Evolutionary conservation across 2,888 invertebrate species (phyloP).

Genomic region (Xanthorhoe spadicearia): DNA sequence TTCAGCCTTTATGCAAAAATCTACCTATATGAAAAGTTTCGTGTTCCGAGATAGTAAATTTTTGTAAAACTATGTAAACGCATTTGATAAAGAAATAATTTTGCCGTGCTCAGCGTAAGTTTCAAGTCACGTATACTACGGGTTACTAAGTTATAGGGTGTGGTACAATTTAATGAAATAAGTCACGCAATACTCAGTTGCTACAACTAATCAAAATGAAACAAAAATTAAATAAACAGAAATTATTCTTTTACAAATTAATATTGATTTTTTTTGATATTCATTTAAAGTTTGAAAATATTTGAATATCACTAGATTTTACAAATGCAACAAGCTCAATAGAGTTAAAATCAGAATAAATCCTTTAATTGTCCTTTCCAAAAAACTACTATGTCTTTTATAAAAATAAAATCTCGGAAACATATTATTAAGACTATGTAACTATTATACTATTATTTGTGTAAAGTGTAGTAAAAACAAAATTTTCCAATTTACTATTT

Average conservation of each 20-base stretch:
- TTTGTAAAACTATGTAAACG: constrained; percentile 7
- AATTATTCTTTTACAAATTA: too few species aligned
- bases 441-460: too few species aligned
- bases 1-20: constrained; percentile 4
- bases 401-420: too few species aligned
- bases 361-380: too few species aligned
- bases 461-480: neutral
- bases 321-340: too few species aligned
- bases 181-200: constrained; percentile 53
- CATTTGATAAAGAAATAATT: constrained; percentile 23
- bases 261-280: too few species aligned
- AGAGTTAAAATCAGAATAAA: too few species aligned
- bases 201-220: constrained; percentile 8
- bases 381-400: too few species aligned
- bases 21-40: constrained; percentile 2
- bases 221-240: neutral
- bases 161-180: constrained; percentile 57
- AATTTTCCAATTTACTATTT: neutral
- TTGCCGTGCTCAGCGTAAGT: constrained; percentile 26
- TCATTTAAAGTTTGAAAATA: too few species aligned
- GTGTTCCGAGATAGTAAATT: constrained; percentile 7
- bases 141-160: constrained; percentile 43
- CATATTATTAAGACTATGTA: too few species aligned
- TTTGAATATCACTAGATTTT: too few species aligned
- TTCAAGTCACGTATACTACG: constrained; percentile 14